Percentiles rank a stretch among this genome's conserved stretches.
Evolutionary conservation across 2,797 vertebrate species (phyloP).

Genomic region (Bovichtus variegatus): DNA sequence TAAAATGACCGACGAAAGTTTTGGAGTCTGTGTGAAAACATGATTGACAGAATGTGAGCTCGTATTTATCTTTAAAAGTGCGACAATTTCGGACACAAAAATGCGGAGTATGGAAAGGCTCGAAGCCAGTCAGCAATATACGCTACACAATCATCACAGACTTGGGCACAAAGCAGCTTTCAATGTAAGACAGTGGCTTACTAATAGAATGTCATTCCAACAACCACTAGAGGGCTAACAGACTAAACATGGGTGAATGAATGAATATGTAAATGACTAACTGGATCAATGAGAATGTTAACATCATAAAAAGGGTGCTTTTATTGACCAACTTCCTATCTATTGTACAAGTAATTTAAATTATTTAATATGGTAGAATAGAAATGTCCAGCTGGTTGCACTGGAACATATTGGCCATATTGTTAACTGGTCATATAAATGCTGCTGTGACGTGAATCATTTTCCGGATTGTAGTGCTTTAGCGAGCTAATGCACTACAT

Average conservation of each 20-base stretch:
- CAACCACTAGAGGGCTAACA: not conserved
- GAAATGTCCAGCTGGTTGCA: not conserved
- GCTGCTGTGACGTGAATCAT: not conserved
- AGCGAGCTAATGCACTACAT: not conserved
- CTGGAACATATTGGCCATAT: not conserved
- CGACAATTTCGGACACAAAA: too few relatives aligned
- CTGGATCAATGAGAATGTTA: not conserved
- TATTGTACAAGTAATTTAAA: not conserved
- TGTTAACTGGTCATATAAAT: not conserved
- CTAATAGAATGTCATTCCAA: not conserved
- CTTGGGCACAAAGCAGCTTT: too few relatives aligned
- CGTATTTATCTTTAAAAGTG: too few relatives aligned
- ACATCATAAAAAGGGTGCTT: not conserved
- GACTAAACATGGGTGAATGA: not conserved
- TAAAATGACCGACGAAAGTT: too few relatives aligned
- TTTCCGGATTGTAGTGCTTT: constrained; percentile 3
- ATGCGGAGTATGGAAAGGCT: too few relatives aligned
- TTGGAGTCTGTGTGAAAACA: too few relatives aligned
- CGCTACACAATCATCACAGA: too few relatives aligned
- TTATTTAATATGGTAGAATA: not conserved
- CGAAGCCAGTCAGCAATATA: too few relatives aligned
- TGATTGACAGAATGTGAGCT: too few relatives aligned
- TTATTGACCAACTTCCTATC: not conserved
- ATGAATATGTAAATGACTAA: not conserved
- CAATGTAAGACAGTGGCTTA: too few relatives aligned